Evolutionary conservation across 1,140 invertebrate species (phyloP).

Genomic region (Pogonognathellus flavescens): DNA sequence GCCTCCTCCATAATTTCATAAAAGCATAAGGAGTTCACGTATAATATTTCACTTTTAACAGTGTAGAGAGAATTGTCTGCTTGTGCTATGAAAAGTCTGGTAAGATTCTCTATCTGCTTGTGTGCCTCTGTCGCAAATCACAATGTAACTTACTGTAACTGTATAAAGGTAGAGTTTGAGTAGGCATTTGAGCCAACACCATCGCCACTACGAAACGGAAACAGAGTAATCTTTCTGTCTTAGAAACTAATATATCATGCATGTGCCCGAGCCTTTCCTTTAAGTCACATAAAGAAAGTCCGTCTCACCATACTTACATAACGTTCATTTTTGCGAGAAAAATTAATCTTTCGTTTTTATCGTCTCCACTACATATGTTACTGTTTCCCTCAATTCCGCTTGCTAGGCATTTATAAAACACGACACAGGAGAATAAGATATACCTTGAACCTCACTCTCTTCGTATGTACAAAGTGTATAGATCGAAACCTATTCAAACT

Average conservation of each 20-base stretch:
- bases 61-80: too few species aligned
- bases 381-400: slow-evolving; percentile 38
- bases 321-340: slow-evolving; percentile 35
- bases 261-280: slow-evolving; percentile 31
- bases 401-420: slow-evolving; percentile 28
- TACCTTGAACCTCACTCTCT: not conserved
- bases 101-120: not conserved
- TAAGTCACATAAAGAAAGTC: slow-evolving; percentile 19
- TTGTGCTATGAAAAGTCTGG: not conserved
- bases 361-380: slow-evolving; percentile 39
- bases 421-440: not conserved
- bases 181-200: not conserved
- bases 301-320: slow-evolving; percentile 23
- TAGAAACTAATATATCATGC: slow-evolving; percentile 50
- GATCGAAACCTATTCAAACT: not conserved
- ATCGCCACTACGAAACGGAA: slow-evolving; percentile 37
- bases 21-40: too few species aligned
- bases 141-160: not conserved
- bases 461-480: not conserved
- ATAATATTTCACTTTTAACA: too few species aligned
- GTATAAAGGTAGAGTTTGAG: not conserved
- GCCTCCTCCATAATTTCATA: too few species aligned
- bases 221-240: slow-evolving; percentile 51
- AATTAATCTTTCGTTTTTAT: slow-evolving; percentile 50
- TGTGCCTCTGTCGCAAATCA: not conserved